Base-by-base conservation (phyloP, 2,113 vertebrate genomes). In the Cryptomyrus ogoouensis region DNA sequence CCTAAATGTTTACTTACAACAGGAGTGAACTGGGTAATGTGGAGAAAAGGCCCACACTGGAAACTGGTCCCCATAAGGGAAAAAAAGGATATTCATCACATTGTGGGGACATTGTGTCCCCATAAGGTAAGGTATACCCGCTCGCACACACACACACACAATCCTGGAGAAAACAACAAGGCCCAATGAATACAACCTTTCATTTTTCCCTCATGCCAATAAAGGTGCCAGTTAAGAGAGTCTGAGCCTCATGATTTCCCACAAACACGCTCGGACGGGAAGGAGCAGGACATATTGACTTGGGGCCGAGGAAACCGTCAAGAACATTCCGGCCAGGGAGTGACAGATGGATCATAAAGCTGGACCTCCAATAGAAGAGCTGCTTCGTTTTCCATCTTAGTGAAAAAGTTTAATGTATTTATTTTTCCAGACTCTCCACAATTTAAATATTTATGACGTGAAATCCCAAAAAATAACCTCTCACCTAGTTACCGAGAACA, bases 361-460 rank as follows among this genome's bases (percentile, higher is more conserved):
- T 7, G 19, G 88, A 80, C 35, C 35, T 19, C 13, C 74, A 35
- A 35, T 7, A 39, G 70, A 80, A 39, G 62, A 70, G n/a, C n/a
- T 3, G 10, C 62, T 58, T 90, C 90, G 27, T 87, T 91, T 89
- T 93, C 92, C 88, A 92, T 89, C 93, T 92, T 53, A 91, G 88
- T 90, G 87, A 91, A 88, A 90, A 93, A 86, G 21, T n/a, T 49
- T 90, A 86, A 88, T 56, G 70, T 86, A 77, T 90, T 90, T 66
- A 90, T 91, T 92, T 93, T 92, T 83, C 58, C 91, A n/a, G 90
- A 66, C 87, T 91, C 90, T 84, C 91, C n/a, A 70, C 47, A 89
- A 77, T 88, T 90, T 90, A 91, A 89, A 91, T 93, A 91, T 91
- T 89, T 91, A 91, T 86, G 85, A 93, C 84, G 86, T 83, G 84